These are phyloP conservation scores for Parnassius mnemosyne DNA, from an alignment of 2,888 invertebrate genomes.

Conservation along the genomic window DNA sequence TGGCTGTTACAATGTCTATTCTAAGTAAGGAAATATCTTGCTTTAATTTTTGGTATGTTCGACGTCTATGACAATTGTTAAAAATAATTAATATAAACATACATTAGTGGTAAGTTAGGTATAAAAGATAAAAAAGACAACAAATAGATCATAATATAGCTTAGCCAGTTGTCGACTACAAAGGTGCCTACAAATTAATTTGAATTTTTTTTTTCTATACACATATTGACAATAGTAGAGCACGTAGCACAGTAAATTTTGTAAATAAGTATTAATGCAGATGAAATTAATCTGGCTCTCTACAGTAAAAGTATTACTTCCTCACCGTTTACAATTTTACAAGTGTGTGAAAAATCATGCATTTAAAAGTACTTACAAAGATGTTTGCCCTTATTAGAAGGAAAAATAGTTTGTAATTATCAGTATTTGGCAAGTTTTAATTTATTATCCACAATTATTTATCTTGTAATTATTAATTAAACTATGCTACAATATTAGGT, in stretches of 20 bases:
- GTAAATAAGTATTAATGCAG: too few relatives aligned
- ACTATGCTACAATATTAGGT: constrained; percentile 14
- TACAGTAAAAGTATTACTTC: too few relatives aligned
- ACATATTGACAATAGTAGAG: not conserved
- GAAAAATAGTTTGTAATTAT: constrained; percentile 4
- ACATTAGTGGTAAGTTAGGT: too few relatives aligned
- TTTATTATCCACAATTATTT: not conserved
- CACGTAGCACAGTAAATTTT: too few relatives aligned
- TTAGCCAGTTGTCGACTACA: constrained; percentile 1
- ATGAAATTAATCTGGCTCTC: too few relatives aligned
- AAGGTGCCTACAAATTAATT: constrained; percentile 2
- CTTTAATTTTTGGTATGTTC: too few relatives aligned
- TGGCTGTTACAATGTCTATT: too few relatives aligned
- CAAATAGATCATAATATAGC: not conserved
- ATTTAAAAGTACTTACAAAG: constrained; percentile 9
- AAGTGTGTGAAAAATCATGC: constrained; percentile 9
- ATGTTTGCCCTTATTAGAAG: constrained; percentile 6
- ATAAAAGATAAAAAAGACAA: constrained; percentile 1
- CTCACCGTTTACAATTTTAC: too few relatives aligned
- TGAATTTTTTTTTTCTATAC: not conserved
- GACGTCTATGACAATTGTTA: too few relatives aligned
- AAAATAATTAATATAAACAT: too few relatives aligned
- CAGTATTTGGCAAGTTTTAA: constrained; percentile 6
- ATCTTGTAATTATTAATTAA: not conserved
- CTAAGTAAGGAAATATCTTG: too few relatives aligned